phyloP scores from a whole-genome alignment of 37 sponge, comb jelly and placozoan genomes.

The Amphimedon queenslandica region DNA sequence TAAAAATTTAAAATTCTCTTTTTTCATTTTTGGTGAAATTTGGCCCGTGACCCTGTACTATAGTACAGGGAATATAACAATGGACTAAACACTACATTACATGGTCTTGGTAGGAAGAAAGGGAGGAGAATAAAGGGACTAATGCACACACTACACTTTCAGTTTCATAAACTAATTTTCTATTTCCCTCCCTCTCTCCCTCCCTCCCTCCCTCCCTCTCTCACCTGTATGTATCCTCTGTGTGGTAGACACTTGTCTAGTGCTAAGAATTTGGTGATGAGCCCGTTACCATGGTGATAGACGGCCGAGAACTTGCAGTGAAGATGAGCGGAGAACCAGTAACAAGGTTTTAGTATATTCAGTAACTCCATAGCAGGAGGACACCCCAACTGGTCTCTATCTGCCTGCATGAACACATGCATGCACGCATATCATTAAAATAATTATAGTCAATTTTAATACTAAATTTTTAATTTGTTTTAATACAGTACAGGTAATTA shows the following conservation, averaged over 20 bases:
- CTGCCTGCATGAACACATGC: slow-evolving; percentile 25
- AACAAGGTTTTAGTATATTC: slow-evolving; percentile 52
- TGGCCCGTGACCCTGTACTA: too few relatives aligned
- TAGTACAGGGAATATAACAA: too few relatives aligned
- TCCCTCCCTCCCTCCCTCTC: too few relatives aligned
- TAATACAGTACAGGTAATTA: too few relatives aligned
- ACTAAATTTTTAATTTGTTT: too few relatives aligned
- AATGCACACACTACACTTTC: background rate
- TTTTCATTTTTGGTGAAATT: too few relatives aligned
- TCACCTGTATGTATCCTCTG: slow-evolving; percentile 78
- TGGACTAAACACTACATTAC: too few relatives aligned
- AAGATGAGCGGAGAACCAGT: slow-evolving; percentile 96
- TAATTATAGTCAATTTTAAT: too few relatives aligned
- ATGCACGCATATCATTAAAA: background rate
- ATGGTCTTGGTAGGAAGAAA: too few relatives aligned
- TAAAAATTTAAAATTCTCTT: too few relatives aligned
- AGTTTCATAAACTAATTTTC: background rate
- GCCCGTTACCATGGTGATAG: slow-evolving; percentile 37
- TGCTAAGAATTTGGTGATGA: slow-evolving; percentile 77
- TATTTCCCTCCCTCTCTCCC: background rate
- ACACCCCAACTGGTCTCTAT: slow-evolving; percentile 59
- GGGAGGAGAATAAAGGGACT: too few relatives aligned
- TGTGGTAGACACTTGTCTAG: slow-evolving; percentile 92
- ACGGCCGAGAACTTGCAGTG: slow-evolving; percentile 92
- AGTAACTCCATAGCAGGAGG: slow-evolving; percentile 85